phyloP scores from a whole-genome alignment of 2,113 vertebrate species.

The Strigops habroptila region DNA sequence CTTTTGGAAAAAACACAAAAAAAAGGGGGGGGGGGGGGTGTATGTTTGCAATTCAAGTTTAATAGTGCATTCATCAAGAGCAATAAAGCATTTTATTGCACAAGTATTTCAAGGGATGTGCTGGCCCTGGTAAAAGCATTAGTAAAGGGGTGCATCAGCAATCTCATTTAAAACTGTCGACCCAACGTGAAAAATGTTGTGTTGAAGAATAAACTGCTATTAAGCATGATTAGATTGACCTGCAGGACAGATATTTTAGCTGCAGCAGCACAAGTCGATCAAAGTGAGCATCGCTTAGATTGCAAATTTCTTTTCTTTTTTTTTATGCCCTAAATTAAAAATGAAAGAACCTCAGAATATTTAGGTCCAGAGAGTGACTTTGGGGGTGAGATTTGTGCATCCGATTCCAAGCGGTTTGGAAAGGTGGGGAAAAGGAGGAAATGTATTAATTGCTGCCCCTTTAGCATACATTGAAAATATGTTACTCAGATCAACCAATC shows the following conservation, averaged over 20 bases:
- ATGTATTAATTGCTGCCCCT: slow-evolving; percentile 36
- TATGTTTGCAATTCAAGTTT: slow-evolving; percentile 39
- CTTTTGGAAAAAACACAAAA: background rate
- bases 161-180: slow-evolving; percentile 65
- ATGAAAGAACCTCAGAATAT: background rate
- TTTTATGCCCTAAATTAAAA: slow-evolving; percentile 47
- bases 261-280: slow-evolving; percentile 61
- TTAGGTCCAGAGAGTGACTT: slow-evolving; percentile 31
- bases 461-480: slow-evolving; percentile 64
- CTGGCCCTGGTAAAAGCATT: slow-evolving; percentile 46
- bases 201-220: slow-evolving; percentile 66
- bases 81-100: slow-evolving; percentile 62
- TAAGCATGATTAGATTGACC: slow-evolving; percentile 71
- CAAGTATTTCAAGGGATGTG: slow-evolving; percentile 43
- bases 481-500: slow-evolving; percentile 81
- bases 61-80: slow-evolving; percentile 31
- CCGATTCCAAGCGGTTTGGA: background rate
- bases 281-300: slow-evolving; percentile 44
- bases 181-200: slow-evolving; percentile 59
- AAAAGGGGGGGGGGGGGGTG: background rate
- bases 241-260: slow-evolving; percentile 63
- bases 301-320: slow-evolving; percentile 12
- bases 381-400: background rate
- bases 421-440: background rate
- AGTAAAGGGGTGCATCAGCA: slow-evolving; percentile 51